Conservation (phyloP, 64 coral and sea anemone genomes). For the Acropora yongei region DNA sequence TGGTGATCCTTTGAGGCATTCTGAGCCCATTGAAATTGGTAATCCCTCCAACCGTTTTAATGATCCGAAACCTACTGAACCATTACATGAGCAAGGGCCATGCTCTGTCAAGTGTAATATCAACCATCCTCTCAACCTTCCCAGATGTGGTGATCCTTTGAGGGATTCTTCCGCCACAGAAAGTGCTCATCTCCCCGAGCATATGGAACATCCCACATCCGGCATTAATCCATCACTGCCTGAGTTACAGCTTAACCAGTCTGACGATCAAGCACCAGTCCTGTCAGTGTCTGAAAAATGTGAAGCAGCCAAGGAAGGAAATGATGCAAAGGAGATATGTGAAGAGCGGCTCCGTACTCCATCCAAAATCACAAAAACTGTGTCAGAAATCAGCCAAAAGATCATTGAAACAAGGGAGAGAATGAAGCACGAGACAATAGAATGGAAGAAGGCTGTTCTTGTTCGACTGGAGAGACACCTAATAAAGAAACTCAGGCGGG, state of each 20-base stretch:
- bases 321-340: not conserved
- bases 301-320: not conserved
- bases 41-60: not conserved
- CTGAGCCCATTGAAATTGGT: not conserved
- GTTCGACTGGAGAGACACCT: conserved; percentile 32
- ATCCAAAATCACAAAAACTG: not conserved
- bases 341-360: not conserved
- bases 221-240: no score
- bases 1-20: not conserved
- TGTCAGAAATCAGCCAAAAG: conserved; percentile 34
- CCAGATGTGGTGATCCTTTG: not conserved
- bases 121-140: not conserved
- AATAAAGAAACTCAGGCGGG: conserved; percentile 37
- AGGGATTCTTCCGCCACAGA: not conserved
- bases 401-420: conserved; percentile 54
- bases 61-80: not conserved
- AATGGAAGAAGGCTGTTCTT: conserved; percentile 59
- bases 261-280: not conserved
- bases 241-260: no score
- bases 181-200: not conserved
- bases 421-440: conserved; percentile 43
- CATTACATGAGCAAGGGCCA: not conserved
- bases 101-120: not conserved
- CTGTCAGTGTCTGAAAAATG: not conserved
- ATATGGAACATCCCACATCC: not conserved